Evolutionary conservation across 2,113 vertebrate genomes (phyloP).

Genomic region (Gobius niger): DNA sequence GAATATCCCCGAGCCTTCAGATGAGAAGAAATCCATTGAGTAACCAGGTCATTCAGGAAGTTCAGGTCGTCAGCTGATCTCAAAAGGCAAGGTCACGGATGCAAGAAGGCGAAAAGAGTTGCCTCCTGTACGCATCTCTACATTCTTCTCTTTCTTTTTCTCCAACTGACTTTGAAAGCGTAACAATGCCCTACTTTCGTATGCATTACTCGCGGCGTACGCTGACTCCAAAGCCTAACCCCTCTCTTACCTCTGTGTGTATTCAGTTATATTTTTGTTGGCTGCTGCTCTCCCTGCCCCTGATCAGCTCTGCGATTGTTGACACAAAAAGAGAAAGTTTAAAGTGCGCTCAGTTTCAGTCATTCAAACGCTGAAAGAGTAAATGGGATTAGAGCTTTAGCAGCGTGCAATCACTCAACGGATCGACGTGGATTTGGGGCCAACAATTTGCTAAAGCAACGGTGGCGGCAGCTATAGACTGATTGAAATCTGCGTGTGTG

Average conservation of each 20-base stretch:
- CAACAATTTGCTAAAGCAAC: constrained; percentile 62
- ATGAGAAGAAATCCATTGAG: too few species aligned
- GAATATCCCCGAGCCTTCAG: too few species aligned
- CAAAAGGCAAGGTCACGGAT: too few species aligned
- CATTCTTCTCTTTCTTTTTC: too few species aligned
- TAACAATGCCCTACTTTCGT: too few species aligned
- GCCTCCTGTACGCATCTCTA: too few species aligned
- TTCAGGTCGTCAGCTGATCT: too few species aligned
- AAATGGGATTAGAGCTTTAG: constrained; percentile 58
- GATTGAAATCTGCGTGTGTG: constrained; percentile 55
- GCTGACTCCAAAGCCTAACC: too few species aligned
- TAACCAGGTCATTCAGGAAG: too few species aligned
- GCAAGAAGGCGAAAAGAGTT: too few species aligned
- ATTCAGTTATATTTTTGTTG: neutral
- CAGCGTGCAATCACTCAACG: constrained; percentile 66
- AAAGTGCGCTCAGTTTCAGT: constrained; percentile 40
- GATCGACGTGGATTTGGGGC: constrained; percentile 65
- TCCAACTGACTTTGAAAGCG: too few species aligned
- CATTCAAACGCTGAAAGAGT: constrained; percentile 37
- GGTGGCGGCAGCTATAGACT: constrained; percentile 56
- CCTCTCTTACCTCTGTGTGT: neutral
- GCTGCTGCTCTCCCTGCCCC: neutral
- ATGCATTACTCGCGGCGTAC: neutral
- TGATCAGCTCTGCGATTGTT: constrained; percentile 5
- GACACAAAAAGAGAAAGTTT: constrained; percentile 11